These are phyloP conservation scores for Epinephelus cyanopodus DNA, from an alignment of 2,113 vertebrate genomes.

Conservation along the genomic window DNA sequence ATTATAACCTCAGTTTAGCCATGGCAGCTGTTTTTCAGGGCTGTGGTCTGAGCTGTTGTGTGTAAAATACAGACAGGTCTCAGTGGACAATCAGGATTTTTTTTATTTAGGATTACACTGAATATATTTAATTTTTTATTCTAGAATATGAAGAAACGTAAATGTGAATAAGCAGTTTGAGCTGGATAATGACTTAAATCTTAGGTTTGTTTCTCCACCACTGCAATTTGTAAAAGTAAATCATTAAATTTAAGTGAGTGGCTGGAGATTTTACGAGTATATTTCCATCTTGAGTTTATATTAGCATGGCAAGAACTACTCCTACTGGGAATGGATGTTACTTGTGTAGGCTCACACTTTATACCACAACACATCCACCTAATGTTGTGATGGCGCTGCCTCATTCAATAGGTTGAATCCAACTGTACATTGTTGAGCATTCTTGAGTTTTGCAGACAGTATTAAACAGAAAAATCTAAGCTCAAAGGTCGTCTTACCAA, in stretches of 20 bases:
- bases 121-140: background rate
- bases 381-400: background rate
- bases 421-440: background rate
- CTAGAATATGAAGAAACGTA: background rate
- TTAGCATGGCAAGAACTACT: background rate
- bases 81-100: slow-evolving; percentile 6
- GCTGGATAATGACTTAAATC: background rate
- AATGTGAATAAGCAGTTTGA: background rate
- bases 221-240: background rate
- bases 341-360: background rate
- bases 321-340: background rate
- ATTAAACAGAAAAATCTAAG: background rate
- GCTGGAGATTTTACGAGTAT: background rate
- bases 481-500: background rate
- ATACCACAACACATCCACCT: background rate
- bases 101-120: background rate
- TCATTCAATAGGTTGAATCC: background rate
- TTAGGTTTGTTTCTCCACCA: background rate
- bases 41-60: slow-evolving; percentile 36
- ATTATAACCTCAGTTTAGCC: slow-evolving; percentile 46
- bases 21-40: slow-evolving; percentile 36
- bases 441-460: background rate
- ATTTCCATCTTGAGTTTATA: background rate
- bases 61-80: slow-evolving; percentile 2
- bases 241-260: background rate